These are phyloP conservation scores for Cygnus buccinator DNA, from an alignment of 2,113 vertebrate genomes.

Conservation along the genomic window DNA sequence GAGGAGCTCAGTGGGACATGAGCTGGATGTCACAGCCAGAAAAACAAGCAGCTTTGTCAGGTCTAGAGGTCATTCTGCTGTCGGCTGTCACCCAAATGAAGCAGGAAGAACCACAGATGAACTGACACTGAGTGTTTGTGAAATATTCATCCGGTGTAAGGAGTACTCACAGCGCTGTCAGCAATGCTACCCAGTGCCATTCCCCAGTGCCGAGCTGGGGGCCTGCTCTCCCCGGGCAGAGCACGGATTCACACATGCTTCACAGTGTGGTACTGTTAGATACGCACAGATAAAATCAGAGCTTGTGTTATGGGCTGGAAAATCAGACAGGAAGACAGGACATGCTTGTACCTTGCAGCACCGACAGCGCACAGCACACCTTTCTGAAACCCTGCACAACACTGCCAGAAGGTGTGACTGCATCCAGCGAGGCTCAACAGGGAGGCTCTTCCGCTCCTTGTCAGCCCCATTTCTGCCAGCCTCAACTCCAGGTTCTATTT, in stretches of 20 bases:
- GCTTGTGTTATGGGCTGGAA: background rate
- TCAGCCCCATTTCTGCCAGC: background rate
- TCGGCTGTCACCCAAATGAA: slow-evolving; percentile 1
- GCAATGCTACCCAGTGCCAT: background rate
- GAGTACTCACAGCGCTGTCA: background rate
- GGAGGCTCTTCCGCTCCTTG: background rate
- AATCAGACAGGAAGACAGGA: background rate
- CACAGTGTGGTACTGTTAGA: background rate
- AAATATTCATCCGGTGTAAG: background rate
- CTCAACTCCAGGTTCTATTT: background rate
- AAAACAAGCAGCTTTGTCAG: slow-evolving; percentile 34
- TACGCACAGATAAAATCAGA: background rate
- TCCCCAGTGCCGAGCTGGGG: background rate
- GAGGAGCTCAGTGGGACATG: background rate
- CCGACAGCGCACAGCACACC: background rate
- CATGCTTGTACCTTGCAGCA: background rate
- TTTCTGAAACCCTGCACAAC: background rate
- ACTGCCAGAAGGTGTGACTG: background rate
- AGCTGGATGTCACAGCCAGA: slow-evolving; percentile 16
- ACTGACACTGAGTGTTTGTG: background rate
- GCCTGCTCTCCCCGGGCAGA: background rate
- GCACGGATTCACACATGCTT: background rate
- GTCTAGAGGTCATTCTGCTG: slow-evolving; percentile 23
- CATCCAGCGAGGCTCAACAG: background rate
- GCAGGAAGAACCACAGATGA: background rate